A percentile compares a stretch with the other conserved stretches of the same genome.
Conservation (phyloP, 1,140 invertebrate genomes). For the Caenorhabditis latens region DNA sequence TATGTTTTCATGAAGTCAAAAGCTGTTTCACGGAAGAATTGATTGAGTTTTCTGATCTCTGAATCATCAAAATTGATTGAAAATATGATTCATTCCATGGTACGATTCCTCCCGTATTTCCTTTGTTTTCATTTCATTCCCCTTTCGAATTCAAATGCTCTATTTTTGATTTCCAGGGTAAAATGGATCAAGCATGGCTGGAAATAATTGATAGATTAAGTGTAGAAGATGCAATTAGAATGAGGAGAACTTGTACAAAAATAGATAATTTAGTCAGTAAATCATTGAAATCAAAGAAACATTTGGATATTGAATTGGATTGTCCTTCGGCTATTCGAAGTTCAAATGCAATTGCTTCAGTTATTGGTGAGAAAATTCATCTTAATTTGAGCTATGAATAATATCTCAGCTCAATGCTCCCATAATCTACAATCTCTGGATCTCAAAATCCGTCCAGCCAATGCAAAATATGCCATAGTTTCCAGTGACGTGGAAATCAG, state of each 20-base stretch:
- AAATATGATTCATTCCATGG: constrained; percentile 36
- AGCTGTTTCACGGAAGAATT: background rate
- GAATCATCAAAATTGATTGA: background rate
- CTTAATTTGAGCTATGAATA: no score
- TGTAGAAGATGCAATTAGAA: constrained; percentile 22
- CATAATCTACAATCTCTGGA: constrained; percentile 33
- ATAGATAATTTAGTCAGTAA: constrained; percentile 3
- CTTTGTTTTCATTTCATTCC: background rate
- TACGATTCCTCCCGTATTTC: background rate
- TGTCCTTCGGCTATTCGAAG: background rate
- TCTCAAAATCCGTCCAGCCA: constrained; percentile 4
- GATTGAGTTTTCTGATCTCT: background rate
- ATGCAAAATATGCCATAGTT: constrained; percentile 16
- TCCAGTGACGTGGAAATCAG: constrained; percentile 22
- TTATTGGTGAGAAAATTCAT: background rate
- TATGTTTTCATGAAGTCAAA: background rate
- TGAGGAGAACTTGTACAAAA: background rate
- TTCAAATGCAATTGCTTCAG: background rate
- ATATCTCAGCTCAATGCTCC: constrained; percentile 28
- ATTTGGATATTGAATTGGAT: constrained; percentile 26
- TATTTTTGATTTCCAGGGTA: background rate
- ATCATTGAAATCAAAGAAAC: constrained; percentile 14
- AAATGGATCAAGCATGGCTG: constrained; percentile 37
- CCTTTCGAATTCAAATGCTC: background rate
- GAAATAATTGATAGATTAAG: constrained; percentile 5